Evolutionary conservation across 2,888 invertebrate species (phyloP).

Genomic region (Mythimna impura): DNA sequence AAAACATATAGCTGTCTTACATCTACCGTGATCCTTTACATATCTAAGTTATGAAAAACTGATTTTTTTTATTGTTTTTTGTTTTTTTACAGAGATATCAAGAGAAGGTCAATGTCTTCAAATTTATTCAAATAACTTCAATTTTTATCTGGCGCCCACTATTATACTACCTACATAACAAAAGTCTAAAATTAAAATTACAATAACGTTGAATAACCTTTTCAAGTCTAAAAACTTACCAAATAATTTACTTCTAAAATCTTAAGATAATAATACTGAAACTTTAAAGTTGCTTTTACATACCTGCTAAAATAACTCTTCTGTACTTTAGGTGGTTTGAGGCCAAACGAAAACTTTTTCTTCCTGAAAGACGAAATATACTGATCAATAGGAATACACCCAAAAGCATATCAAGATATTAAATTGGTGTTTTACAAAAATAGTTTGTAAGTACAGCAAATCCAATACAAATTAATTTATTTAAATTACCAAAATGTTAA

Average conservation of each 20-base stretch:
- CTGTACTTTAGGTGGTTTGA: slow-evolving; percentile 66
- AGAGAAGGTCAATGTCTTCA: too few relatives aligned
- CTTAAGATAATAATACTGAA: background rate
- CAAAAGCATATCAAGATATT: too few relatives aligned
- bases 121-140: too few relatives aligned
- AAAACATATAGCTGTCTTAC: too few relatives aligned
- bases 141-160: too few relatives aligned
- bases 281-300: slow-evolving; percentile 40
- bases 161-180: background rate
- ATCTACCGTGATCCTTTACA: too few relatives aligned
- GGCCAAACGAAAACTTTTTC: slow-evolving; percentile 71
- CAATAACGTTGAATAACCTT: background rate
- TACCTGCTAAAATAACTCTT: slow-evolving; percentile 67
- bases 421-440: background rate
- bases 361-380: slow-evolving; percentile 70
- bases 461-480: slow-evolving; percentile 9
- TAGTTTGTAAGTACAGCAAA: background rate
- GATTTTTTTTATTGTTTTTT: too few relatives aligned
- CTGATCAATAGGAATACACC: too few relatives aligned
- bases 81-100: too few relatives aligned
- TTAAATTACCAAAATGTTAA: slow-evolving; percentile 11
- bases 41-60: too few relatives aligned
- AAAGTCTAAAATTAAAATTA: background rate
- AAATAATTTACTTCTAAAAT: background rate
- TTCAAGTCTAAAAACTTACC: background rate